Evolutionary conservation across 2,797 vertebrate genomes (phyloP).

Genomic region (Coendou prehensilis): DNA sequence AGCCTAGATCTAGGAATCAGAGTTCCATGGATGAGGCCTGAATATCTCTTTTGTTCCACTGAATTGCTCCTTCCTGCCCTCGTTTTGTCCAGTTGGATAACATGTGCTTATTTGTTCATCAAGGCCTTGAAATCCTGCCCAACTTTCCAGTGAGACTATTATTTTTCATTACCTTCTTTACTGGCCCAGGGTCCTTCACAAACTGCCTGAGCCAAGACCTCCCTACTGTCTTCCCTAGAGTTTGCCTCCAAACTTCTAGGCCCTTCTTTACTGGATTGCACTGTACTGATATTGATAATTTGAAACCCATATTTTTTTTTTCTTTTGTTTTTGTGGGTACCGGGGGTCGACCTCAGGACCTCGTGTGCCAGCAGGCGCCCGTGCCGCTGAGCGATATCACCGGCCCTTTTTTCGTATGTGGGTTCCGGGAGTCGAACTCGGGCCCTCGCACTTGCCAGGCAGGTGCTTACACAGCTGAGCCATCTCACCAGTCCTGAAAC

Average conservation of each 20-base stretch:
- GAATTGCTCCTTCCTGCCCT: background rate
- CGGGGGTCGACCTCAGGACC: no score
- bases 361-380: no score
- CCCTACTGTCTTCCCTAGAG: background rate
- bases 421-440: no score
- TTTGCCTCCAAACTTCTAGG: background rate
- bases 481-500: background rate
- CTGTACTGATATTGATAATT: background rate
- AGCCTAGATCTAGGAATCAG: background rate
- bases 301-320: background rate
- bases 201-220: background rate
- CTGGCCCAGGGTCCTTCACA: background rate
- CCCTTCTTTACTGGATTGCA: background rate
- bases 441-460: no score
- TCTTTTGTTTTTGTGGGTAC: no score
- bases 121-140: background rate
- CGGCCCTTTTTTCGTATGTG: no score
- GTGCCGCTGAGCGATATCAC: no score
- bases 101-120: background rate
- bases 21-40: background rate
- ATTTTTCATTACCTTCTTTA: background rate
- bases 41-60: background rate
- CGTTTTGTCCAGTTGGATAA: background rate
- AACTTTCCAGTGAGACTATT: background rate
- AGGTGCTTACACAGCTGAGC: no score